Evolutionary conservation across 2,797 vertebrate species (phyloP).

Genomic region (Hylomyscus alleni): DNA sequence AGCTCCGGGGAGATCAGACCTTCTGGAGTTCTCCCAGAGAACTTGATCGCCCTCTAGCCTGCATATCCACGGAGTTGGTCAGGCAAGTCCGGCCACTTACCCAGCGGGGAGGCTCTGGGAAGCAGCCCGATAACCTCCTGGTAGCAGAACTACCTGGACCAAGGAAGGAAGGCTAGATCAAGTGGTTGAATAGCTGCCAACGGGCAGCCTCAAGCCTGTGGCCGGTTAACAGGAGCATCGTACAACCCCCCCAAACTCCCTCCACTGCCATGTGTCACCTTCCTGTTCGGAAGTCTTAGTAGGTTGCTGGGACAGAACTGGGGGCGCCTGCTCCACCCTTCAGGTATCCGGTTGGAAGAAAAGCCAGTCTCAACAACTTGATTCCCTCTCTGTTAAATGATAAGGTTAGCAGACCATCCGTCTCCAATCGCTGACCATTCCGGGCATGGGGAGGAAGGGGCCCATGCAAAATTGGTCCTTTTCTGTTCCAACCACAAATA

Average conservation of each 20-base stretch:
- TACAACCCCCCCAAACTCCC: background rate
- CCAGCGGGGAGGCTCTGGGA: background rate
- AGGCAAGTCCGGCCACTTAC: background rate
- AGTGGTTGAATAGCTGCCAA: slow-evolving; percentile 58
- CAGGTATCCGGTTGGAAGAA: slow-evolving; percentile 87
- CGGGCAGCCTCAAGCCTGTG: slow-evolving; percentile 41
- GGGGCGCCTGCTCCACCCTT: slow-evolving; percentile 88
- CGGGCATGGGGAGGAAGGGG: background rate
- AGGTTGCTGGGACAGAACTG: slow-evolving; percentile 85
- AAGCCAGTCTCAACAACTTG: slow-evolving; percentile 85
- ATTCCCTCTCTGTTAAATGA: slow-evolving; percentile 75
- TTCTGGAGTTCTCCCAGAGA: slow-evolving; percentile 48
- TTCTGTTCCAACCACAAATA: slow-evolving; percentile 80
- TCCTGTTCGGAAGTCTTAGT: slow-evolving; percentile 89
- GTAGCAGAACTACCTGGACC: slow-evolving; percentile 31
- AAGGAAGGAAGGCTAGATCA: slow-evolving; percentile 67
- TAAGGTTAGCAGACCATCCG: slow-evolving; percentile 80
- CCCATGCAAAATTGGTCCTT: slow-evolving; percentile 1
- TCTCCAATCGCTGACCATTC: slow-evolving; percentile 75
- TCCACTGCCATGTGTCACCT: slow-evolving; percentile 79
- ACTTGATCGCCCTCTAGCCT: slow-evolving; percentile 79
- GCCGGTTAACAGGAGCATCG: slow-evolving; percentile 6
- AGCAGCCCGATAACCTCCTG: slow-evolving; percentile 30
- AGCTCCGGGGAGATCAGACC: fast-evolving
- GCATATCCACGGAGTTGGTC: background rate